Conservation (phyloP, 2,888 invertebrate genomes). For the Drosophila dives region DNA sequence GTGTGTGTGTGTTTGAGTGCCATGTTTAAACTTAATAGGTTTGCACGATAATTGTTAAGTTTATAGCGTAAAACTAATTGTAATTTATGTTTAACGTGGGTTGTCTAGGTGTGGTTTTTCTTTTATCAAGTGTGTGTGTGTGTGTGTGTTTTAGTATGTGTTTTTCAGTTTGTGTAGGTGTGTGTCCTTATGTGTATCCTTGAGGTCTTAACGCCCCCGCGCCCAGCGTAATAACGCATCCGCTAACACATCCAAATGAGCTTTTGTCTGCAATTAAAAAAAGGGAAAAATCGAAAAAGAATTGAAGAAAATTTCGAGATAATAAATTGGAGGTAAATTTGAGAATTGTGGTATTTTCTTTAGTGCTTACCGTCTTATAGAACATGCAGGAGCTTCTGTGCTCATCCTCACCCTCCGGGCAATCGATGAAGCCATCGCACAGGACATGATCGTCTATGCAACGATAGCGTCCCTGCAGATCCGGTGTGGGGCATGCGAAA, state of each 20-base stretch:
- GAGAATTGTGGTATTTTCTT: no score
- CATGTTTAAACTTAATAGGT: conserved; percentile 67
- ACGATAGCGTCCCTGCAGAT: conserved; percentile 95
- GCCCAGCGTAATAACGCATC: conserved; percentile 97
- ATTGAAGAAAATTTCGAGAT: background rate
- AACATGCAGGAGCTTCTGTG: conserved; percentile 97
- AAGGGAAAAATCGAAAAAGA: background rate
- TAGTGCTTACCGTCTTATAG: conserved; percentile 94
- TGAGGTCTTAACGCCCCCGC: conserved; percentile 91
- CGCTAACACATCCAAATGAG: conserved; percentile 96
- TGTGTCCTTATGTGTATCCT: conserved; percentile 27
- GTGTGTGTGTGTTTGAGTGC: conserved; percentile 35
- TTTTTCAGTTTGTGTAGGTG: conserved; percentile 13
- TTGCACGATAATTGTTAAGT: conserved; percentile 34
- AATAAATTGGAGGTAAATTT: background rate
- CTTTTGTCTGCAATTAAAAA: conserved; percentile 92
- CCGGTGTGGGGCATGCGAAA: conserved; percentile 96
- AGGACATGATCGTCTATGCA: conserved; percentile 98
- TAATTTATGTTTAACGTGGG: conserved; percentile 61
- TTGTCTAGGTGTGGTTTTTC: conserved; percentile 47
- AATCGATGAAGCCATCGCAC: conserved; percentile 97
- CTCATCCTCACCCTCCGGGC: conserved; percentile 96
- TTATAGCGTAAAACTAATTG: conserved; percentile 64
- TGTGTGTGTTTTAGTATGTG: conserved; percentile 27
- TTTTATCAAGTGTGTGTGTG: conserved; percentile 39